Percentiles rank a stretch among this genome's conserved stretches.
Evolutionary conservation across 2,888 invertebrate genomes (phyloP).

Genomic region (Rhingia rostrata): DNA sequence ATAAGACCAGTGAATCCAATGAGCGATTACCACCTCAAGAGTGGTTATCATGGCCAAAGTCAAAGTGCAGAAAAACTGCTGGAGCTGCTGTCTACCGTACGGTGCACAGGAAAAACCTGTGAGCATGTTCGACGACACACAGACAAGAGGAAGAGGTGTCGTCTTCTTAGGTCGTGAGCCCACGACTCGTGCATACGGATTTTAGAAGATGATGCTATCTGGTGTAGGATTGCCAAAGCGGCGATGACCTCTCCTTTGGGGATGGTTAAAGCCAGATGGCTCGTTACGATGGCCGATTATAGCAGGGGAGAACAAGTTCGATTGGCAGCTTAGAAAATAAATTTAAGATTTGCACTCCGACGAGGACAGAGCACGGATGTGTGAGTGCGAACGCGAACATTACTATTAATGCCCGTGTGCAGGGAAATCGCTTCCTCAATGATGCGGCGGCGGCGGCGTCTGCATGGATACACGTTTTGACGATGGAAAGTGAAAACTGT

Average conservation of each 20-base stretch:
- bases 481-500: conserved; percentile 62
- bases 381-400: conserved; percentile 22
- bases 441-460: not conserved
- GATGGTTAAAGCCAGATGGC: conserved; percentile 42
- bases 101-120: conserved; percentile 60
- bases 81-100: conserved; percentile 10
- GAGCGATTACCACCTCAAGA: conserved; percentile 48
- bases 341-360: conserved; percentile 50
- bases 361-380: conserved; percentile 15
- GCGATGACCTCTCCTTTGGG: conserved; percentile 50
- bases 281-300: conserved; percentile 30
- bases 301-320: conserved; percentile 58
- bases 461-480: conserved; percentile 22
- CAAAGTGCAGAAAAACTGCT: conserved; percentile 62
- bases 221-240: conserved; percentile 36
- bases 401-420: conserved; percentile 12
- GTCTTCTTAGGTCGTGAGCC: conserved; percentile 42
- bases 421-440: conserved; percentile 66
- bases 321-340: conserved; percentile 60
- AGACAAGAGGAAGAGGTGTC: conserved; percentile 32
- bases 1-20: conserved; percentile 10
- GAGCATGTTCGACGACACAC: conserved; percentile 49
- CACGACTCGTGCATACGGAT: conserved; percentile 50
- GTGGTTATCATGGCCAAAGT: conserved; percentile 67
- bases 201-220: conserved; percentile 33